phyloP scores from a whole-genome alignment of 2,113 vertebrate species.

The Halichoerus grypus region DNA sequence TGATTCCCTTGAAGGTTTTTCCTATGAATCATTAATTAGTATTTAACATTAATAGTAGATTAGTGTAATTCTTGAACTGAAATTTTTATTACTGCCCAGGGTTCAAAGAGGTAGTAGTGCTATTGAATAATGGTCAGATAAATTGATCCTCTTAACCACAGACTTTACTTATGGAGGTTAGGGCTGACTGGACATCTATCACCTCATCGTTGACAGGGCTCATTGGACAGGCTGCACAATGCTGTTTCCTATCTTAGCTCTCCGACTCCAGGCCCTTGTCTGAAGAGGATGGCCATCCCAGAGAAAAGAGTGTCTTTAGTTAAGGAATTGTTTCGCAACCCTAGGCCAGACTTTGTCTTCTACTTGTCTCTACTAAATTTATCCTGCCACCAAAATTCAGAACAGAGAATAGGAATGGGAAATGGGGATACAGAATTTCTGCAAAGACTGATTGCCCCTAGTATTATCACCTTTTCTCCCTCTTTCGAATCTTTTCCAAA shows the following conservation, averaged over 20 bases:
- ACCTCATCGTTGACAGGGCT: neutral
- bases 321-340: neutral
- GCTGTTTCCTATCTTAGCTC: neutral
- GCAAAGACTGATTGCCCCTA: neutral
- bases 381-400: neutral
- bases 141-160: neutral
- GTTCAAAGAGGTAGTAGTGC: neutral
- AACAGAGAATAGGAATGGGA: neutral
- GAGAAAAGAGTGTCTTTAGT: neutral
- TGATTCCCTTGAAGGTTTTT: slow-evolving; percentile 14
- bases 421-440: neutral
- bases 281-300: neutral
- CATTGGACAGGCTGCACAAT: neutral
- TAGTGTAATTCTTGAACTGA: neutral
- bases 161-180: neutral
- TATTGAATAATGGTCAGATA: neutral
- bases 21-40: neutral
- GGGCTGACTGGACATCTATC: neutral
- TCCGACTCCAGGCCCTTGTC: neutral
- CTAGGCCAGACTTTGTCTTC: neutral
- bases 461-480: neutral
- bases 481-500: neutral
- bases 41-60: neutral
- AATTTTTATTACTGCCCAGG: neutral
- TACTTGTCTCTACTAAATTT: neutral